Conservation (phyloP, 2,113 vertebrate species). For the Sinocyclocheilus rhinocerous region DNA sequence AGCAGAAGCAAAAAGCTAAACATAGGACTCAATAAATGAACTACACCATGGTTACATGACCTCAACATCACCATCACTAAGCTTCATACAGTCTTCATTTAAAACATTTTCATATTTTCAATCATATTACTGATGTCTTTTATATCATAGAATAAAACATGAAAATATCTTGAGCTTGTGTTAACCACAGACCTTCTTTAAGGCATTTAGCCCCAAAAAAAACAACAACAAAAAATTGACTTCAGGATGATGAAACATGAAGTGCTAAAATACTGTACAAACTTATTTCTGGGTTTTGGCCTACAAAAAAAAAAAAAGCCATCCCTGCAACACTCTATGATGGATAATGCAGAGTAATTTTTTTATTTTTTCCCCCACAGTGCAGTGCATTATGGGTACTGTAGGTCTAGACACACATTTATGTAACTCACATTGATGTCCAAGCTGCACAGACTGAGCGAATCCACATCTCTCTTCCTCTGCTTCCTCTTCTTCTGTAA, state of each 20-base stretch:
- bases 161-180: neutral
- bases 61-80: neutral
- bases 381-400: neutral
- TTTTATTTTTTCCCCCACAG: too few relatives aligned
- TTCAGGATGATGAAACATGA: neutral
- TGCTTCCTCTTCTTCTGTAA: slow-evolving; percentile 95
- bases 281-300: too few relatives aligned
- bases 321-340: too few relatives aligned
- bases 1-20: neutral
- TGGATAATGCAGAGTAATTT: neutral
- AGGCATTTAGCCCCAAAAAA: neutral
- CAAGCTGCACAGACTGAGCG: slow-evolving; percentile 92
- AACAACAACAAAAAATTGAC: neutral
- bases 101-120: neutral
- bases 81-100: neutral
- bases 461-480: slow-evolving; percentile 87
- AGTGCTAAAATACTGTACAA: too few relatives aligned
- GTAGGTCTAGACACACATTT: neutral
- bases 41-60: too few relatives aligned
- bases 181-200: neutral
- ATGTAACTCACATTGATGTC: slow-evolving; percentile 87
- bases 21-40: neutral
- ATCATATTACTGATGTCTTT: neutral
- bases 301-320: too few relatives aligned
- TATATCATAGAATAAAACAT: neutral